A percentile compares a stretch with the other conserved stretches of the same genome.
These are phyloP conservation scores for Pangasius djambal DNA, from an alignment of 2,797 vertebrate species.

Conservation along the genomic window DNA sequence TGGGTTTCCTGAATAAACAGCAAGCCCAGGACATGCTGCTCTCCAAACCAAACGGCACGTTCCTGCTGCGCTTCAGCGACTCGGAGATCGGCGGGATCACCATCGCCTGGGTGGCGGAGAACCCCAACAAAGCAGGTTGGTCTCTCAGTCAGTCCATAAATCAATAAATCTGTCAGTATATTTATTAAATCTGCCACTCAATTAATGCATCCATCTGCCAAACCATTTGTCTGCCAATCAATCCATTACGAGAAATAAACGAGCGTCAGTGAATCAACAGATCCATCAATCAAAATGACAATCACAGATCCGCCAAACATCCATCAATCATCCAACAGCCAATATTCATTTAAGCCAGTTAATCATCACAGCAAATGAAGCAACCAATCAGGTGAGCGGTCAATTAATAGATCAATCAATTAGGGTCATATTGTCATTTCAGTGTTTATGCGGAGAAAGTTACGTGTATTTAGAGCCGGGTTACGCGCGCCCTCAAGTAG, in stretches of 20 bases:
- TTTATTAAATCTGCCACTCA: background rate
- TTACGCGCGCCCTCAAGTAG: no score
- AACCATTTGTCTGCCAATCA: no score
- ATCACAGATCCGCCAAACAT: no score
- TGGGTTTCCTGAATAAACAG: slow-evolving; percentile 97
- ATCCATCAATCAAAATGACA: no score
- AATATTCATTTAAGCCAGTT: no score
- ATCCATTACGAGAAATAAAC: background rate
- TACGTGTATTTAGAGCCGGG: no score
- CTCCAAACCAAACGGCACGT: slow-evolving; percentile 94
- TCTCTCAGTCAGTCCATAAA: background rate
- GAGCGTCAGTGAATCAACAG: background rate
- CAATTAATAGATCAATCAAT: no score
- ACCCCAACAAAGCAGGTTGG: slow-evolving; percentile 80
- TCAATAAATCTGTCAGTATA: background rate
- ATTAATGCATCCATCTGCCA: no score
- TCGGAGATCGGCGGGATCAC: slow-evolving; percentile 97
- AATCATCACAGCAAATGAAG: background rate
- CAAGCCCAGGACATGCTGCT: slow-evolving; percentile 93
- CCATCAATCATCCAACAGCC: no score
- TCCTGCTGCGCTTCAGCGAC: slow-evolving; percentile 94
- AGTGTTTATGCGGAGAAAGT: no score
- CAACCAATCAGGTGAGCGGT: background rate
- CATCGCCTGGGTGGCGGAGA: slow-evolving; percentile 92
- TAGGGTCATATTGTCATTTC: no score